Base-by-base conservation (phyloP, 1,140 invertebrate species). In the Scylla paramamosain region DNA sequence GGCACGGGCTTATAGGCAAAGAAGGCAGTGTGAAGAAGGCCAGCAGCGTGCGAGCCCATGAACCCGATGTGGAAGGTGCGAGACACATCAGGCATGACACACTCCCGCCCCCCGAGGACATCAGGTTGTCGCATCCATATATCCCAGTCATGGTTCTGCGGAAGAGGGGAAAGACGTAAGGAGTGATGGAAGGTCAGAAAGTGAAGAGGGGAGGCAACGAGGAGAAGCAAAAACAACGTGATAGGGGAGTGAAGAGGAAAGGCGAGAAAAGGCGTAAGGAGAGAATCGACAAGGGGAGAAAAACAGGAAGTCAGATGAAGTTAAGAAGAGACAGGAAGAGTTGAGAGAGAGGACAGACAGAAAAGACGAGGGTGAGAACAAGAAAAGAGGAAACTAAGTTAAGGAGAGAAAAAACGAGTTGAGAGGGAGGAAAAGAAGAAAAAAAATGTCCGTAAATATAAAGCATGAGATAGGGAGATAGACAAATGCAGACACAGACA, bases 121-220 rank as follows among this genome's bases (percentile, higher is more conserved):
- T 86, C 59, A 25, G 87, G 91, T n/a, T 93, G 87, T 25, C 96
- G 92, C 67, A 95, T 67, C 96, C 96, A 96, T 3, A 96, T 89
- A 77, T 96, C 96, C 96, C 96, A 96, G 93, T 96, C 96, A 31
- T 96, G 94, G 82, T 95, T 93, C 96, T 96, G 82, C 7, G 7
- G 84, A 28, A 52, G 12, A 4, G 31, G 82, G 16, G 28, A 39
- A 59, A 67, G 16, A 82, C 16, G 67, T n/a, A 91, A 12, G 32
- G 20, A 59, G 52, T 12, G 12, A 59, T 59, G 52, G 10, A 59
- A 20, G 52, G 16, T 12, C 2, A 59, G 52, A 8, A 8, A 59
- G 16, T 59, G 52, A 20, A 91, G 67, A 16, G 0, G 0, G 20
- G 77, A 77, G 14, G 46, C 8, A 67, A 10, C 29, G 29, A 16